These are phyloP conservation scores for Heliconius aoede DNA, from an alignment of 2,888 invertebrate genomes.

Conservation along the genomic window DNA sequence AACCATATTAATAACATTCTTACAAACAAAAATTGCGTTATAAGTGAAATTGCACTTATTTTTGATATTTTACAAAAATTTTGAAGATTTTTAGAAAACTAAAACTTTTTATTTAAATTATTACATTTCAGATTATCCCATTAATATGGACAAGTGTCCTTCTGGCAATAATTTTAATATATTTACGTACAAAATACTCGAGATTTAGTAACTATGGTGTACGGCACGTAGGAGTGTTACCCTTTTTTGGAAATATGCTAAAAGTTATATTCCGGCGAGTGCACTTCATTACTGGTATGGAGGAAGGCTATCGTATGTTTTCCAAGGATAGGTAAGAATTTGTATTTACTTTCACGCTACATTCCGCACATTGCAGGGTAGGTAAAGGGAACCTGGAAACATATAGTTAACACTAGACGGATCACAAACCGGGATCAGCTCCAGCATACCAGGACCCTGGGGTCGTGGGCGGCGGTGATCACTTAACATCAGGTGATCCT, in stretches of 20 bases:
- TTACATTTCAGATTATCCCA: constrained; percentile 51
- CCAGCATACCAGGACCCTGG: too few relatives aligned
- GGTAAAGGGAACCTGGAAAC: too few relatives aligned
- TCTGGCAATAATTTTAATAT: constrained; percentile 52
- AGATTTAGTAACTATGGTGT: constrained; percentile 57
- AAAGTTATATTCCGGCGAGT: constrained; percentile 49
- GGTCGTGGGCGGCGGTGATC: too few relatives aligned
- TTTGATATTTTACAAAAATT: too few relatives aligned
- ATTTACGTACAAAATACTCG: constrained; percentile 55
- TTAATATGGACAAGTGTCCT: constrained; percentile 57
- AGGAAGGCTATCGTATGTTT: constrained; percentile 49
- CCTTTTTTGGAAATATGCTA: constrained; percentile 62
- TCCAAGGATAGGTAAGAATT: neutral
- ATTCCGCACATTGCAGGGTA: too few relatives aligned
- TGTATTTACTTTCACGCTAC: too few relatives aligned
- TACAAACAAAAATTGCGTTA: neutral
- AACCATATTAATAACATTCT: too few relatives aligned
- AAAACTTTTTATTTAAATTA: neutral
- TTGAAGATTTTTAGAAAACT: too few relatives aligned
- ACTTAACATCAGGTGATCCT: too few relatives aligned
- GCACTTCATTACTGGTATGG: constrained; percentile 51
- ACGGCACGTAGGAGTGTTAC: constrained; percentile 55
- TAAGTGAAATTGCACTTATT: neutral
- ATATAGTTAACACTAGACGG: too few relatives aligned
- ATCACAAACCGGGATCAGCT: too few relatives aligned